Evolutionary conservation across 1,140 invertebrate species (phyloP).

Genomic region (Cephus cinctus): DNA sequence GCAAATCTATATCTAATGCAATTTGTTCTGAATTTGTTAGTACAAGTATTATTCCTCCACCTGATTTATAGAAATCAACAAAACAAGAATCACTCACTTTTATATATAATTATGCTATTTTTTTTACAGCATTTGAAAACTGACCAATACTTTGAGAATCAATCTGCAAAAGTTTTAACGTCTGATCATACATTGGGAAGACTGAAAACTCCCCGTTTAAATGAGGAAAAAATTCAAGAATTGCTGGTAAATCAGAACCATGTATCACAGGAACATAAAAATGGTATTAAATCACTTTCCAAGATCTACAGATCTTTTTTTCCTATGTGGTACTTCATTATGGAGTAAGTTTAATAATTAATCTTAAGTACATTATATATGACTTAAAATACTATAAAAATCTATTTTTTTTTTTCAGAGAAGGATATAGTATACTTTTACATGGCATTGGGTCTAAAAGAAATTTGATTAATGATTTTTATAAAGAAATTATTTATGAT

Average conservation of each 20-base stretch:
- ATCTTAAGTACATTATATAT: conserved; percentile 7
- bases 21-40: too few species aligned
- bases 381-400: conserved; percentile 9
- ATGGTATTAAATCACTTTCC: conserved; percentile 44
- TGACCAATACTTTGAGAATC: conserved; percentile 47
- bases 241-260: conserved; percentile 58
- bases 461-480: conserved; percentile 75
- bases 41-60: too few species aligned
- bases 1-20: too few species aligned
- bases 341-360: conserved; percentile 38
- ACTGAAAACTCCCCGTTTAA: conserved; percentile 70
- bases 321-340: conserved; percentile 45
- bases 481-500: conserved; percentile 64
- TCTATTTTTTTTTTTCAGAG: conserved; percentile 58
- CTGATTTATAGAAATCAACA: too few species aligned
- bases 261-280: conserved; percentile 60
- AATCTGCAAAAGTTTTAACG: conserved; percentile 60
- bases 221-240: conserved; percentile 65
- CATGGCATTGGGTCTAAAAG: conserved; percentile 91
- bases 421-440: conserved; percentile 84
- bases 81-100: too few species aligned
- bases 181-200: conserved; percentile 81
- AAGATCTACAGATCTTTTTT: conserved; percentile 30
- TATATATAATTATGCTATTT: conserved; percentile 28
- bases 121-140: conserved; percentile 41